phyloP scores from a whole-genome alignment of 2,888 invertebrate genomes.

The Pachymerium ferrugineum region DNA sequence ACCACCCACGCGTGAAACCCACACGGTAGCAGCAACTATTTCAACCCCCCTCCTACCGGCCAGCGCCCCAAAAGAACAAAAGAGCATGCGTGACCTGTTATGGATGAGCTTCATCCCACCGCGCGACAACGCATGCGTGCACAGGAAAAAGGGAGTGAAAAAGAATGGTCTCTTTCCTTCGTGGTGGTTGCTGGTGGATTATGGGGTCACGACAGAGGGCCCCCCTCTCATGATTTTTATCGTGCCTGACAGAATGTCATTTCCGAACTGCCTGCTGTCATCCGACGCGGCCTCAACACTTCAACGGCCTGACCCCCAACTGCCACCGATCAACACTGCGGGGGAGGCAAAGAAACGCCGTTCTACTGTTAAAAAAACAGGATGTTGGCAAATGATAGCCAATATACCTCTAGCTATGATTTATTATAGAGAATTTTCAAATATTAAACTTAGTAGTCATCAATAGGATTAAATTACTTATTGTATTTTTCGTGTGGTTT shows the following conservation, averaged over 20 bases:
- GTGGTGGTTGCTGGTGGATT: background rate
- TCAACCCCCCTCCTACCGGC: too few relatives aligned
- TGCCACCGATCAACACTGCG: conserved; percentile 12
- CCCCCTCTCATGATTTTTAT: conserved; percentile 15
- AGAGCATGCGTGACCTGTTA: conserved; percentile 4
- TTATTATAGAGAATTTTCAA: background rate
- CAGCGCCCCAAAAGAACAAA: background rate
- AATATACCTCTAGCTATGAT: background rate
- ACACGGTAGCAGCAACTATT: conserved; percentile 1
- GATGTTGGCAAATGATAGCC: conserved; percentile 4
- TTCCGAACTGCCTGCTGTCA: conserved; percentile 17
- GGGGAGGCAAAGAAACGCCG: background rate
- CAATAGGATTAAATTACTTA: background rate
- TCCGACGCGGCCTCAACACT: conserved; percentile 11
- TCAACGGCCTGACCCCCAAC: conserved; percentile 7
- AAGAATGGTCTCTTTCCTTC: background rate
- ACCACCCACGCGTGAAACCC: conserved; percentile 5
- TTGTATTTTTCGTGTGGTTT: background rate
- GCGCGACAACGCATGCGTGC: conserved; percentile 11
- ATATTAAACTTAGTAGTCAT: background rate
- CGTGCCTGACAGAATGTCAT: conserved; percentile 17
- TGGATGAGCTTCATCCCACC: conserved; percentile 7
- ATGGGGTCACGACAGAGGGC: background rate
- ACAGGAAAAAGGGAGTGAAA: conserved; percentile 10
- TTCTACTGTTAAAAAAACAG: background rate